A percentile compares a stretch with the other conserved stretches of the same genome.
These are phyloP conservation scores for Scopus umbretta DNA, from an alignment of 2,113 vertebrate genomes.

Conservation along the genomic window DNA sequence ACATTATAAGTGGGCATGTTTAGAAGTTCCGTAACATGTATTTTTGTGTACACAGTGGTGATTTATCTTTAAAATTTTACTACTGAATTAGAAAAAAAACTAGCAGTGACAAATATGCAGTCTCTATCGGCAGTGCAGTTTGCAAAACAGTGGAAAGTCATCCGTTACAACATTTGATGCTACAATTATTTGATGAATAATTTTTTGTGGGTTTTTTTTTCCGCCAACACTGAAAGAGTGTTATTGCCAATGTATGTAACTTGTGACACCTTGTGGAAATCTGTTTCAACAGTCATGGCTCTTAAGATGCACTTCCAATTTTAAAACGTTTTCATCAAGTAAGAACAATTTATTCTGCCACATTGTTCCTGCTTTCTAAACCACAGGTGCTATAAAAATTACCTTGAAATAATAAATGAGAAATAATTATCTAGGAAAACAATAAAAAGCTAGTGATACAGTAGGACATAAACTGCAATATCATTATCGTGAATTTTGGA, in stretches of 20 bases:
- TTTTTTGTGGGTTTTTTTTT: background rate
- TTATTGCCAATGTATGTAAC: background rate
- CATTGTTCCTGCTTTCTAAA: background rate
- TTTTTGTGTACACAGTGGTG: background rate
- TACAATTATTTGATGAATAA: too few species aligned
- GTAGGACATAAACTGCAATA: background rate
- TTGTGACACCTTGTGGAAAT: background rate
- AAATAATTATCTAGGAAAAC: background rate
- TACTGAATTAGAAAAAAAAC: background rate
- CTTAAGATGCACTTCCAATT: background rate
- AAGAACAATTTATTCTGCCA: background rate
- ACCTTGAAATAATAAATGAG: background rate
- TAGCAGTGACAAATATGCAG: slow-evolving; percentile 3
- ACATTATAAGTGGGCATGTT: background rate
- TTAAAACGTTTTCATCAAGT: background rate
- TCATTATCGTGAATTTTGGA: background rate
- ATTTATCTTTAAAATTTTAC: background rate
- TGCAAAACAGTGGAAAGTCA: background rate
- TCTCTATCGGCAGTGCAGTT: background rate
- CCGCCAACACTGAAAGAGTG: background rate
- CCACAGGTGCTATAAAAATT: background rate
- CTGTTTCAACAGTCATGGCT: background rate
- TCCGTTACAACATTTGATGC: too few species aligned
- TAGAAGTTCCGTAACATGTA: background rate
- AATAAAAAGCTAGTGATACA: background rate